Conservation (phyloP, 1,140 invertebrate genomes). For the Anthonomus grandis region DNA sequence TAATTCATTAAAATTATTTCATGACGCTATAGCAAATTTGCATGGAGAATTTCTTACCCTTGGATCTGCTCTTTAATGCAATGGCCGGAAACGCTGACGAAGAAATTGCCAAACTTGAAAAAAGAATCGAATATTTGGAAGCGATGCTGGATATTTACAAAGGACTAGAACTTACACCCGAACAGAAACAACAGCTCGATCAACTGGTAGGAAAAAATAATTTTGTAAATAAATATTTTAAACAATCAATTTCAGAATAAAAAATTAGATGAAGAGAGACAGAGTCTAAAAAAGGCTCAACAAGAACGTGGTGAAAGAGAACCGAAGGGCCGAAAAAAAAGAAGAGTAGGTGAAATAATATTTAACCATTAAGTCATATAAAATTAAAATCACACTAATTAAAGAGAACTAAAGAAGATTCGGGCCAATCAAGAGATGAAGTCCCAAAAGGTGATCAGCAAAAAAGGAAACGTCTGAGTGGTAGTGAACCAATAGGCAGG, state of each 20-base stretch:
- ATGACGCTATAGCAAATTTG: conserved; percentile 21
- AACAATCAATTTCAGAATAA: not conserved
- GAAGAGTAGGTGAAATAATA: conserved; percentile 1
- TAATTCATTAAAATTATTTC: too few species aligned
- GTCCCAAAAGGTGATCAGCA: not conserved
- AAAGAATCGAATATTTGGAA: conserved; percentile 45
- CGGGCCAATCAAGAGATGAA: too few species aligned
- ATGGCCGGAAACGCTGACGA: conserved; percentile 50
- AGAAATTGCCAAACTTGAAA: conserved; percentile 49
- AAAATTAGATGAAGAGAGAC: conserved; percentile 1
- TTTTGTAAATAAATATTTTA: conserved; percentile 7
- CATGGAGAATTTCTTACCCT: conserved; percentile 48
- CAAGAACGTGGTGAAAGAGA: not conserved
- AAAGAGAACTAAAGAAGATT: too few species aligned
- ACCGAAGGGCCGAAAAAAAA: not conserved
- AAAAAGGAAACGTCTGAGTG: not conserved
- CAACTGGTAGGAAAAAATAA: conserved; percentile 28
- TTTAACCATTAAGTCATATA: too few species aligned
- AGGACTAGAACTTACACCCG: conserved; percentile 25
- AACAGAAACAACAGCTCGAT: conserved; percentile 30
- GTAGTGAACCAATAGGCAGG: not conserved
- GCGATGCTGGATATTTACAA: conserved; percentile 28
- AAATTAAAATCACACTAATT: too few species aligned
- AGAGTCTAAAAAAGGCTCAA: conserved; percentile 5
- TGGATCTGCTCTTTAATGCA: conserved; percentile 52